Percentiles rank a stretch among this genome's conserved stretches.
Evolutionary conservation across 2,888 invertebrate species (phyloP).

Genomic region (Phaonia tiefii): DNA sequence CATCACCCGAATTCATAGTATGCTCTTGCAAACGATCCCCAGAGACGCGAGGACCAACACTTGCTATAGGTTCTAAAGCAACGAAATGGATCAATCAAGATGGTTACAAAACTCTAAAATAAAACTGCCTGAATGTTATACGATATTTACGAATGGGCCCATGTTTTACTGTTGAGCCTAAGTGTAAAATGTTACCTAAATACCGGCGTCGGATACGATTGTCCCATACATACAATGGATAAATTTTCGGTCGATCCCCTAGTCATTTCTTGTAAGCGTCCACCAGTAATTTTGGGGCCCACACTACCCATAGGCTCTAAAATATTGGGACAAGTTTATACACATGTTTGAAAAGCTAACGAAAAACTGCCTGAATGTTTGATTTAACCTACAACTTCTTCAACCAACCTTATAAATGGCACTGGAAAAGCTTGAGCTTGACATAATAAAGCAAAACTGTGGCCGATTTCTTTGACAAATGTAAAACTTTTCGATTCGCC

Average conservation of each 20-base stretch:
- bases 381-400: too few species aligned
- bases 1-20: slow-evolving; percentile 79
- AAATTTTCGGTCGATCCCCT: slow-evolving; percentile 68
- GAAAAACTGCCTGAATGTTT: slow-evolving; percentile 68
- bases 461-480: slow-evolving; percentile 80
- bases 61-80: slow-evolving; percentile 85
- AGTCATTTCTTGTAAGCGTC: slow-evolving; percentile 82
- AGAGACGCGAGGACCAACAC: slow-evolving; percentile 84
- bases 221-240: slow-evolving; percentile 82
- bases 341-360: not conserved
- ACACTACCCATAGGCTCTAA: slow-evolving; percentile 82
- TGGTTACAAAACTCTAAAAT: slow-evolving; percentile 2
- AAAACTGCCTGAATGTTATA: slow-evolving; percentile 68
- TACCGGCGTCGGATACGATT: slow-evolving; percentile 82
- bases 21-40: slow-evolving; percentile 82
- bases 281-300: slow-evolving; percentile 81
- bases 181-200: slow-evolving; percentile 81
- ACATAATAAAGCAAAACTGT: slow-evolving; percentile 84
- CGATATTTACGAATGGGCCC: too few species aligned
- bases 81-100: not conserved
- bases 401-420: slow-evolving; percentile 85
- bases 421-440: slow-evolving; percentile 87
- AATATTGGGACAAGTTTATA: slow-evolving; percentile 14
- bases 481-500: slow-evolving; percentile 83
- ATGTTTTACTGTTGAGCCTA: not conserved